Evolutionary conservation across 2,113 vertebrate genomes (phyloP).

Genomic region (Macaca fascicularis): T2T-MFA8v1.1 NC_088393.1:57968501-57969000

Average conservation of each 20-base stretch:
- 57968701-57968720: background rate
- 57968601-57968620: background rate
- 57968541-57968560: background rate
- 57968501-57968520: background rate
- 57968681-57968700: background rate
- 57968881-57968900: background rate
- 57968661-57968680: background rate
- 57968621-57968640: background rate
- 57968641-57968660: too few relatives aligned
- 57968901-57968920: background rate
- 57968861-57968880: background rate
- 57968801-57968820: rapidly evolving
- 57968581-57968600: background rate
- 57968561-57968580: rapidly evolving
- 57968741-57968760: background rate
- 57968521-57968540: background rate
- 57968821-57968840: background rate
- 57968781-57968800: background rate
- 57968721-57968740: background rate
- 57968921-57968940: background rate
- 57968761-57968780: background rate
- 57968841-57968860: background rate
- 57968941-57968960: background rate
- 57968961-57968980: background rate
- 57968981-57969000: background rate